Percentiles rank a stretch among this genome's conserved stretches.
Evolutionary conservation across 2,113 vertebrate species (phyloP).

Genomic region (Ammospiza nelsoni): DNA sequence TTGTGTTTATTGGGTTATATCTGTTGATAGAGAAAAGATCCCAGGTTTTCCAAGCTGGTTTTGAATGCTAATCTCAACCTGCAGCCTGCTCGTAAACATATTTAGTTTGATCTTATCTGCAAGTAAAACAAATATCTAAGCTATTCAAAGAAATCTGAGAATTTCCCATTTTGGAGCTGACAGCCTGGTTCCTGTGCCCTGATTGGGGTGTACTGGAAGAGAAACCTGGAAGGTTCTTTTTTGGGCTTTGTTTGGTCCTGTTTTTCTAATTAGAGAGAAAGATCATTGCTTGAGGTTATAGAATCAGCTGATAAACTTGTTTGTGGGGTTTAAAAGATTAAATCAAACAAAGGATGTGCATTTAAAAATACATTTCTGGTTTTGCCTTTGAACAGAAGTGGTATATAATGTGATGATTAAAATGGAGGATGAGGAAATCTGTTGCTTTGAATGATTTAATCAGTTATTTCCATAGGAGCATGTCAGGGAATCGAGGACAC

Average conservation of each 20-base stretch:
- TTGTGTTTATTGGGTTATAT: neutral
- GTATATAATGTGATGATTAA: slow-evolving; percentile 33
- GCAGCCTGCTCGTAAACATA: neutral
- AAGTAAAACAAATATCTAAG: neutral
- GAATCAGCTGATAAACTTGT: slow-evolving; percentile 8
- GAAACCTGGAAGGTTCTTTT: neutral
- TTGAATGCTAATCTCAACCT: neutral
- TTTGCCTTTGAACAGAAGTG: neutral
- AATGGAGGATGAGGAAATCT: slow-evolving; percentile 24
- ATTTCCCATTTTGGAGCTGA: neutral
- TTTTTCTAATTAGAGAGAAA: slow-evolving; percentile 18
- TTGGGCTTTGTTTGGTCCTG: neutral
- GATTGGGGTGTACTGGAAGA: neutral
- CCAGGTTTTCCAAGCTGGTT: neutral
- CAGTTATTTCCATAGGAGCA: slow-evolving; percentile 24
- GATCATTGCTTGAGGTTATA: neutral
- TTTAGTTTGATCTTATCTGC: neutral
- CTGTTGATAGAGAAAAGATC: neutral
- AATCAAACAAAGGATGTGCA: neutral
- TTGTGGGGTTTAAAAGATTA: neutral
- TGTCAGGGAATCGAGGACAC: slow-evolving; percentile 30
- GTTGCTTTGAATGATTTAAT: slow-evolving; percentile 8
- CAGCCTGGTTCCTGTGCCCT: neutral
- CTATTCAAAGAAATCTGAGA: neutral
- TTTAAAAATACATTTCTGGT: neutral